phyloP scores from a whole-genome alignment of 1,140 invertebrate species.

The Oedothorax gibbosus region DNA sequence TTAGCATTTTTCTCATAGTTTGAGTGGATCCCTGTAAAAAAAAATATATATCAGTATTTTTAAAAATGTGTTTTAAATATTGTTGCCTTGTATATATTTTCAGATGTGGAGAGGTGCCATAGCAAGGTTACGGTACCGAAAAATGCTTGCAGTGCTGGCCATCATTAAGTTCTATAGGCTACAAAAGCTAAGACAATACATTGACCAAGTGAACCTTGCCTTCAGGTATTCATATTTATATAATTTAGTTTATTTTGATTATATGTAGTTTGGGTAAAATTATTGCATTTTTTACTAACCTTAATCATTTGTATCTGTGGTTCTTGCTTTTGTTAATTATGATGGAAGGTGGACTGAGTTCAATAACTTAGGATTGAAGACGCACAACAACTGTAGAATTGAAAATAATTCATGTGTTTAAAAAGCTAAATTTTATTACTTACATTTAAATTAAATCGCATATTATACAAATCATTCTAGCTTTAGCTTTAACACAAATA shows the following conservation, averaged over 20 bases:
- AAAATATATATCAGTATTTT: not conserved
- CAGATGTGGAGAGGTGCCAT: slow-evolving; percentile 84
- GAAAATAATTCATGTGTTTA: no score
- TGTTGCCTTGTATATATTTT: slow-evolving; percentile 6
- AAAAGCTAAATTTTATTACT: no score
- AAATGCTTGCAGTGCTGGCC: slow-evolving; percentile 83
- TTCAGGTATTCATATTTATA: slow-evolving; percentile 72
- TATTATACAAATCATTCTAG: no score
- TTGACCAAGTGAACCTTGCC: slow-evolving; percentile 76
- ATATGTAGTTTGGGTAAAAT: no score
- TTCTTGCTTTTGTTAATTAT: no score
- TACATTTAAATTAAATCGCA: no score
- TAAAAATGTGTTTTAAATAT: not conserved
- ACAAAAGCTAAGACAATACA: slow-evolving; percentile 86
- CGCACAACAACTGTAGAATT: no score
- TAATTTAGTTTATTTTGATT: not conserved
- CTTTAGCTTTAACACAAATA: no score
- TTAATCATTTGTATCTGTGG: no score
- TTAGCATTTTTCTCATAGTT: not conserved
- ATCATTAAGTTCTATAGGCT: slow-evolving; percentile 87
- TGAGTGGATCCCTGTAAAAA: not conserved
- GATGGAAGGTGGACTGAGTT: no score
- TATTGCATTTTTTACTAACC: no score
- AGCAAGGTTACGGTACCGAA: slow-evolving; percentile 82
- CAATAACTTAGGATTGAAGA: no score